phyloP scores from a whole-genome alignment of 2,113 vertebrate genomes.

The Shinisaurus crocodilurus region DNA sequence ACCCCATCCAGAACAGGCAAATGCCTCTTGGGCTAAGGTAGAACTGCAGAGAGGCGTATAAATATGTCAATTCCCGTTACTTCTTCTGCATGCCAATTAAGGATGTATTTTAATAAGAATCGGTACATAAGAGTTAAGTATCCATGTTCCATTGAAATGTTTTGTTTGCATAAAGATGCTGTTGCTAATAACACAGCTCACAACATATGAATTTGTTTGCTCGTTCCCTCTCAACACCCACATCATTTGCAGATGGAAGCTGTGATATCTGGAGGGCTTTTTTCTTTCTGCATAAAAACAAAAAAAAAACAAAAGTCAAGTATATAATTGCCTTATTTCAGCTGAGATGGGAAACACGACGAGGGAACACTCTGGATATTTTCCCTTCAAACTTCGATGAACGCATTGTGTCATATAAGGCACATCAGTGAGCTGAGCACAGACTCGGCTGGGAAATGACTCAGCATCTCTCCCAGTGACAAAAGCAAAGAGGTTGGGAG shows the following conservation, averaged over 20 bases:
- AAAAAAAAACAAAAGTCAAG: slow-evolving; percentile 47
- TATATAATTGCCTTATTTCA: slow-evolving; percentile 68
- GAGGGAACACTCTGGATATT: slow-evolving; percentile 49
- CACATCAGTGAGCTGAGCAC: slow-evolving; percentile 21
- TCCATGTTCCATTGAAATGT: accelerated
- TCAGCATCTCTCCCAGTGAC: slow-evolving; percentile 47
- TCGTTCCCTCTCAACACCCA: slow-evolving; percentile 55
- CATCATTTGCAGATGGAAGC: slow-evolving; percentile 51
- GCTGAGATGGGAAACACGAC: slow-evolving; percentile 26
- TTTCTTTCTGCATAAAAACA: slow-evolving; percentile 35
- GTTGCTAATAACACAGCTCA: slow-evolving; percentile 43
- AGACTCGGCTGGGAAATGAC: slow-evolving; percentile 62
- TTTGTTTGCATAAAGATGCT: slow-evolving; percentile 24
- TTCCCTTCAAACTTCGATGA: slow-evolving; percentile 56
- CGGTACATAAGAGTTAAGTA: not conserved
- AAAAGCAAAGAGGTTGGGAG: slow-evolving; percentile 54
- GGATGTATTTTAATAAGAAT: not conserved
- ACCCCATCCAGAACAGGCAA: not conserved
- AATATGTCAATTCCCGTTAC: not conserved
- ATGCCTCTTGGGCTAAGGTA: not conserved
- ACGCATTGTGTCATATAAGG: slow-evolving; percentile 52
- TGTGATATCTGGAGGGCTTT: slow-evolving; percentile 55
- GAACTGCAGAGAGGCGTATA: not conserved
- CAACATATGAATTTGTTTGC: not conserved
- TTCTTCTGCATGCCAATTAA: too few species aligned